Percentiles rank a stretch among this genome's conserved stretches.
phyloP scores from a whole-genome alignment of 1,140 invertebrate genomes.

The Argopecten irradians region DNA sequence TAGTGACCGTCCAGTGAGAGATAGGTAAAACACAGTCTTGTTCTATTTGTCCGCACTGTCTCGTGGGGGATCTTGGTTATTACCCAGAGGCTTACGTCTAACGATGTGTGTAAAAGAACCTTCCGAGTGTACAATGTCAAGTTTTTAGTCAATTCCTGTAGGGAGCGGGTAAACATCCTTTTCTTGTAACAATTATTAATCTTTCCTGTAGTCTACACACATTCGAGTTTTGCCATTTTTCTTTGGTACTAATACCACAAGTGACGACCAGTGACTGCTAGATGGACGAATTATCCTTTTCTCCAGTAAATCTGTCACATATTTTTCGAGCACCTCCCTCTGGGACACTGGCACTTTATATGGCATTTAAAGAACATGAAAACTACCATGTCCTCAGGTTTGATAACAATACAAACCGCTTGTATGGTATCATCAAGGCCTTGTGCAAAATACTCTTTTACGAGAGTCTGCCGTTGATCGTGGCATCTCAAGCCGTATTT shows the following conservation, averaged over 20 bases:
- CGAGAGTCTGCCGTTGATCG: slow-evolving; percentile 27
- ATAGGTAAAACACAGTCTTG: slow-evolving; percentile 30
- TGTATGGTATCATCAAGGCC: slow-evolving; percentile 25
- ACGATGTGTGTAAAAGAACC: slow-evolving; percentile 25
- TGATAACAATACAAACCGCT: slow-evolving; percentile 26
- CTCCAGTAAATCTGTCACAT: background rate
- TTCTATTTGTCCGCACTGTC: slow-evolving; percentile 32
- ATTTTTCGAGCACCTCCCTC: background rate
- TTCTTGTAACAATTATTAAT: background rate
- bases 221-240: slow-evolving; percentile 27
- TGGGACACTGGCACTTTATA: background rate
- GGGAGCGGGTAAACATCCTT: slow-evolving; percentile 24
- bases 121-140: slow-evolving; percentile 25
- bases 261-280: background rate
- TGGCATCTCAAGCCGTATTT: slow-evolving; percentile 33
- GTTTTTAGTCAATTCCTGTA: slow-evolving; percentile 22
- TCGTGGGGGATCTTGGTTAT: slow-evolving; percentile 12
- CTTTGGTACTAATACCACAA: background rate
- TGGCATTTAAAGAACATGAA: background rate
- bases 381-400: background rate
- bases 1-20: background rate
- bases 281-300: background rate
- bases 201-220: slow-evolving; percentile 26
- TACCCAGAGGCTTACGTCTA: slow-evolving; percentile 30
- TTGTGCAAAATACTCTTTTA: slow-evolving; percentile 38